Evolutionary conservation across 2,113 vertebrate genomes (phyloP), one percentile per base, ranked within the genome.

Genomic region (Brevimyrus niger): DNA sequence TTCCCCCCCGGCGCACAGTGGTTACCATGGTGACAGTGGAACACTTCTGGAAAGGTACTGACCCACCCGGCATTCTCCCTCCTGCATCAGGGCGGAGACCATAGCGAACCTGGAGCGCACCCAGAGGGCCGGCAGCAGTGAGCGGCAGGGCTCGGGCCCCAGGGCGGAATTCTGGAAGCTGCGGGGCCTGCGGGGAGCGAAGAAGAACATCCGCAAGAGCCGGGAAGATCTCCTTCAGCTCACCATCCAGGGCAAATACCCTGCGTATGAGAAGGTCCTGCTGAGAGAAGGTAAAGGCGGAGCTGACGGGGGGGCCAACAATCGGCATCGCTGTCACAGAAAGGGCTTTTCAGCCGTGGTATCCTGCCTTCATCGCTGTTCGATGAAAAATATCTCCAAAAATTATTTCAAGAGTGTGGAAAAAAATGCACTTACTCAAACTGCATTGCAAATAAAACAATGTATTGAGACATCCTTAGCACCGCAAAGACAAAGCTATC

Each of bases 91-190:
- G 92, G 98, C 98, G 0, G 98, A 99, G 92, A 97, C 96, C 46
- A 91, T 99, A 0, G 97, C 98, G 82, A 97, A 92, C 42, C 80
- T 97, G 8, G 98, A 99, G 92, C 93, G 96, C 0, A 92, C 94
- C 0, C 96, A 98, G 93, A 95, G 97, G 83, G 91, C 92, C 0
- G 91, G 92, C 0, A 93, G 95, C 0, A 88, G 93, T 0, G 82
- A 90, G 69, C 91, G 92, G 3, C 95, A 94, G 3, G 88, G 91
- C 13, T 92, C 97, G 0, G 97, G 95, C 0, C 94, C 96, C 0
- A 95, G 98, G 2, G 98, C 97, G 0, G 98, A 99, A 92, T 99
- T 99, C 93, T 99, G 98, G 98, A 97, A 98, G 93, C 95, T 99
- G 83, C 96, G 98, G 19, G 98, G 98, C 3, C 96, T 99, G 89